Base-by-base conservation (phyloP, 2,113 vertebrate species). In the Anguilla japonica region DNA sequence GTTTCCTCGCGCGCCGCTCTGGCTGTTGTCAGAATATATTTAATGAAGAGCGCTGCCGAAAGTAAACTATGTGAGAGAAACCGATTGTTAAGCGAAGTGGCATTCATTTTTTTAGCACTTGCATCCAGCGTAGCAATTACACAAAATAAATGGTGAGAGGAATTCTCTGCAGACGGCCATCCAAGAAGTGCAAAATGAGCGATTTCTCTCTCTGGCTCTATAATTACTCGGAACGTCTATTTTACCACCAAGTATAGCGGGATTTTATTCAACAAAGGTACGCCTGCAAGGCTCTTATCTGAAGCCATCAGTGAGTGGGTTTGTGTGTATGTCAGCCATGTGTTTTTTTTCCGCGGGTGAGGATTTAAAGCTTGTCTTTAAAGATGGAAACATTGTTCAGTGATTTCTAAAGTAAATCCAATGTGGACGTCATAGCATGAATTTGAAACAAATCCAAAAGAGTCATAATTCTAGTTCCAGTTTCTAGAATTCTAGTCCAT, bases 31-130 rank as follows among this genome's bases (percentile, higher is more conserved):
- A 60, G 85, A 57, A 86, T 53, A 86, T 88, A 86, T 85, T 92
- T 95, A 95, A 95, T 93, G 94, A 94, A 94, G 92, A 88, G 91
- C 91, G 91, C 92, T 94, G 93, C 92, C 93, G 94, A 92, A 92
- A 89, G 57, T 81, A 89, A 89, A 93, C 91, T 89, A 87, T 90
- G 81, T 39, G 84, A 90, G 82, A 85, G 89, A 94, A 92, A 88
- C 89, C 87, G 90, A 89, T 90, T 88, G 92, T 91, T 90, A 90
- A 93, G 91, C 89, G 90, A 92, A 93, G 93, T 94, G 94, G 92
- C 94, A 91, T 91, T 95, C 94, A 93, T 93, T 93, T 86, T 81
- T 88, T 86, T 87, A 89, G 88, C 84, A 71, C 85, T 85, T 53
- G 87, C 90, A 93, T 89, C 89, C 84, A 13, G 91, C 92, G 90